Evolutionary conservation across 23 tunicate species (phyloP).

Genomic region (Phallusia fumigata): DNA sequence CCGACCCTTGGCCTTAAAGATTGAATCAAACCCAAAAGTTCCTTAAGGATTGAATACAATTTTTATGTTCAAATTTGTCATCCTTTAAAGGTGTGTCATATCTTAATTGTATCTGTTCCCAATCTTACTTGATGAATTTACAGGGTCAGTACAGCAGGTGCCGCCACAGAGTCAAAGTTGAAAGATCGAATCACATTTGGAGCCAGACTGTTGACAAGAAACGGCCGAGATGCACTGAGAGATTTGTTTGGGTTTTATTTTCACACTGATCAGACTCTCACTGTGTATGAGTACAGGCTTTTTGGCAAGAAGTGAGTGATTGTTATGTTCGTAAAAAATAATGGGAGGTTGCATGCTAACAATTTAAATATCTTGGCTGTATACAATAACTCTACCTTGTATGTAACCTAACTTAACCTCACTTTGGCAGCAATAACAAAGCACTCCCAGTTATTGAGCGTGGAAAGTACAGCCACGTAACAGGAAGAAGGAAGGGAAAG

Average conservation of each 20-base stretch:
- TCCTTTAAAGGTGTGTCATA: no score
- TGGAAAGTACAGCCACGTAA: conserved; percentile 70
- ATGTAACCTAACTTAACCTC: neutral
- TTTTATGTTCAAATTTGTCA: no score
- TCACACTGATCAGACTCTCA: conserved; percentile 68
- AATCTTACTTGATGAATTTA: neutral
- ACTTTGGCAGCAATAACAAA: conserved; percentile 57
- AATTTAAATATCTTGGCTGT: no score
- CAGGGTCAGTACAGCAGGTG: conserved; percentile 88
- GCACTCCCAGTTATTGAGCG: conserved; percentile 83
- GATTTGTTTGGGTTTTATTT: conserved; percentile 90
- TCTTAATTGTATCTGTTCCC: no score
- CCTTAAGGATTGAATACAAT: neutral
- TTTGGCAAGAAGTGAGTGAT: conserved; percentile 85
- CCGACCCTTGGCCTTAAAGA: no score
- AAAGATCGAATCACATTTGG: conserved; percentile 79
- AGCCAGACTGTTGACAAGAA: conserved; percentile 64
- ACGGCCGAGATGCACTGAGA: conserved; percentile 83
- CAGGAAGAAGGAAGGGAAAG: conserved; percentile 83
- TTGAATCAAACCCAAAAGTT: no score
- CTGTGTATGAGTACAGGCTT: conserved; percentile 73
- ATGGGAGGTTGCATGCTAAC: no score
- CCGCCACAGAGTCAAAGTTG: conserved; percentile 68
- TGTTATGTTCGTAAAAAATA: no score
- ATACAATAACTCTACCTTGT: no score